A percentile compares a stretch with the other conserved stretches of the same genome.
Conservation (phyloP, 2,113 vertebrate genomes). For the Pogona vitticeps region DNA sequence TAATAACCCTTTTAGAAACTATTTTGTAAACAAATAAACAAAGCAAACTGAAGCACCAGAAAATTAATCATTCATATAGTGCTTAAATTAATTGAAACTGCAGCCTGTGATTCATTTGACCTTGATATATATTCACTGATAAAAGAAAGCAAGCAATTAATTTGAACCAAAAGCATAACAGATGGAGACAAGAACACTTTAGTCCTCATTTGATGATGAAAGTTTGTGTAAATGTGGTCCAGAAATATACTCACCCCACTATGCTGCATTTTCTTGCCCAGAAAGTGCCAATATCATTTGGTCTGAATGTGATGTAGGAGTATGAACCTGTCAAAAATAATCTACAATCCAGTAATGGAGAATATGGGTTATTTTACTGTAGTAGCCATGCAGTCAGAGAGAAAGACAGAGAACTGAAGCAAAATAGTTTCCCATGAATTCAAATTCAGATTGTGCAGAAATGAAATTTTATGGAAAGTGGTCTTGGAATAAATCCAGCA, state of each 20-base stretch:
- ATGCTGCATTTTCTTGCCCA: neutral
- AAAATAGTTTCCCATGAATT: neutral
- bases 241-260: neutral
- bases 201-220: neutral
- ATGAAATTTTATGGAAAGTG: neutral
- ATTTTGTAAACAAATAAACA: neutral
- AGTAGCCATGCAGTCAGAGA: neutral
- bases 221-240: neutral
- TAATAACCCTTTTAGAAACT: neutral
- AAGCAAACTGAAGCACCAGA: slow-evolving; percentile 1
- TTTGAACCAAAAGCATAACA: neutral
- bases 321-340: neutral
- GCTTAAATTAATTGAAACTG: neutral
- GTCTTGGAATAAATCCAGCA: neutral
- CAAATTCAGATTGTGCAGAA: neutral
- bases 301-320: too few species aligned
- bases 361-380: neutral
- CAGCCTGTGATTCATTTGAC: neutral
- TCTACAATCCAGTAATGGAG: neutral
- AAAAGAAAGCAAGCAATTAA: neutral
- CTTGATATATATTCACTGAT: neutral
- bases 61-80: neutral
- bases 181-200: neutral
- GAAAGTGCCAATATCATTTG: neutral
- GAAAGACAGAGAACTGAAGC: neutral